Conservation (phyloP, 2,113 vertebrate genomes). For the Mixornis gularis region DNA sequence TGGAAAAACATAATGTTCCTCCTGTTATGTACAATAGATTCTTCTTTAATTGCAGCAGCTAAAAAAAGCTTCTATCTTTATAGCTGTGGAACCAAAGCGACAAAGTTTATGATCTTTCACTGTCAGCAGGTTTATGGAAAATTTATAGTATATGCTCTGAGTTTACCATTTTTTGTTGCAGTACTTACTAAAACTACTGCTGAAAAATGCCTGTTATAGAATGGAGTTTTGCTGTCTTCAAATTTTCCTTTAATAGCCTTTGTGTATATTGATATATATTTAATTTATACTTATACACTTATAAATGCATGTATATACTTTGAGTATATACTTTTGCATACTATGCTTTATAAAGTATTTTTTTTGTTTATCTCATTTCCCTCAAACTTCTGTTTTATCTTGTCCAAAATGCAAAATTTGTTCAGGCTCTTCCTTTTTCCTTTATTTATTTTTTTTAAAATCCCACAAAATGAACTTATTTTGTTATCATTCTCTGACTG, state of each 20-base stretch:
- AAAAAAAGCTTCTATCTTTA: constrained; percentile 61
- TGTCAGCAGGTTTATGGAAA: constrained; percentile 49
- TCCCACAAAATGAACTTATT: neutral
- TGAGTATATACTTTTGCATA: neutral
- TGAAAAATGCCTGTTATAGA: neutral
- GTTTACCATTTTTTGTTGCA: constrained; percentile 15
- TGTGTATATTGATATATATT: neutral
- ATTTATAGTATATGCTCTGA: constrained; percentile 31
- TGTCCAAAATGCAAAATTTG: neutral
- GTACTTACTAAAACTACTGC: neutral
- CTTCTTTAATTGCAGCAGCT: constrained; percentile 62
- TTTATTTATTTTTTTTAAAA: neutral
- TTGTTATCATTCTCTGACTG: neutral
- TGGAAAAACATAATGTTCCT: constrained; percentile 65
- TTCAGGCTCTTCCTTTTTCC: neutral
- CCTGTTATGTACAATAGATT: constrained; percentile 51
- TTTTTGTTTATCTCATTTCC: neutral
- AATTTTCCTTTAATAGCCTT: neutral
- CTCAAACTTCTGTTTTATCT: neutral
- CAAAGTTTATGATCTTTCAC: constrained; percentile 43
- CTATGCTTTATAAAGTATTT: neutral
- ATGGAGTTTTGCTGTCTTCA: neutral
- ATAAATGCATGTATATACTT: neutral
- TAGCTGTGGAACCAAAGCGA: constrained; percentile 42
- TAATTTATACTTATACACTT: neutral